Evolutionary conservation across 2,113 vertebrate species (phyloP).

Genomic region (Rhinolophus sinicus): DNA sequence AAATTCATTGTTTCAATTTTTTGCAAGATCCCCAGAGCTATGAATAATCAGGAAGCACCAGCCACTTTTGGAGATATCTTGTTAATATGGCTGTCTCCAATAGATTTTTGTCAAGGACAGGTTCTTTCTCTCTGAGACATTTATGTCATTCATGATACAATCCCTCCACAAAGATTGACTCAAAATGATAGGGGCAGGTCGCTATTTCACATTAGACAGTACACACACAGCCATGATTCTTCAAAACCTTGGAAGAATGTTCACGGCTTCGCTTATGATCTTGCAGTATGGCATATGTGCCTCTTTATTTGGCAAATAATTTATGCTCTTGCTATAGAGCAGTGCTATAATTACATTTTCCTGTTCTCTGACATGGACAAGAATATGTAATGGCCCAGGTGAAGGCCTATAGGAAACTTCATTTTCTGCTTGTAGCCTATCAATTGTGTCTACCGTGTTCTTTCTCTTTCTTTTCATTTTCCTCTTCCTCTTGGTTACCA

Average conservation of each 20-base stretch:
- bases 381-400: not conserved
- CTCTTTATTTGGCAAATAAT: not conserved
- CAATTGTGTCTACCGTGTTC: not conserved
- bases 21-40: not conserved
- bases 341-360: not conserved
- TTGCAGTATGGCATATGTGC: not conserved
- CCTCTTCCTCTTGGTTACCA: not conserved
- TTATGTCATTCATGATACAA: not conserved
- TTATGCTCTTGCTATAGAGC: not conserved
- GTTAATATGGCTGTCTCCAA: not conserved
- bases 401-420: not conserved
- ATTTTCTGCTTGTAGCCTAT: not conserved
- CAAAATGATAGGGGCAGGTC: not conserved
- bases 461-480: not conserved
- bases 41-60: not conserved
- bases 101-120: not conserved
- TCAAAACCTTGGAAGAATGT: not conserved
- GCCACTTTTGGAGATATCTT: not conserved
- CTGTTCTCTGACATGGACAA: not conserved
- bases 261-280: not conserved
- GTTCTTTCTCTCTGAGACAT: not conserved
- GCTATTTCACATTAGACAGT: not conserved
- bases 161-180: not conserved
- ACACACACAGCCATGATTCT: rapidly evolving
- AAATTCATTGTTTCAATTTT: constrained; percentile 26